Evolutionary conservation across 2,888 invertebrate species (phyloP).

Genomic region (Apocheima hispidaria): DNA sequence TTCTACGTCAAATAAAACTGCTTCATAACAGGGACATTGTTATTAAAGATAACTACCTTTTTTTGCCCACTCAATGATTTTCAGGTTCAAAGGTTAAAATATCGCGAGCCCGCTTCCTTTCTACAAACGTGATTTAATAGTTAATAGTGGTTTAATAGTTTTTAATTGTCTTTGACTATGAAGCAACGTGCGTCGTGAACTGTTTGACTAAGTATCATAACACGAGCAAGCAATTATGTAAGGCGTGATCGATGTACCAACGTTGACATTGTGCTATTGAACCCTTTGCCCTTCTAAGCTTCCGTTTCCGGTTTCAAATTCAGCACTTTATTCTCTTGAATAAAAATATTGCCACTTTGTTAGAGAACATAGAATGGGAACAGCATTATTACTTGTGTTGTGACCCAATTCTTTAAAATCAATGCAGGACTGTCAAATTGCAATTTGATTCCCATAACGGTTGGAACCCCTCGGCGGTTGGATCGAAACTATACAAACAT

Average conservation of each 20-base stretch:
- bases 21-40: too few species aligned
- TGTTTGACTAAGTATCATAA: background rate
- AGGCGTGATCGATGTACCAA: background rate
- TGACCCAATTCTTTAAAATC: slow-evolving; percentile 31
- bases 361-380: slow-evolving; percentile 15
- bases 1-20: too few species aligned
- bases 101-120: too few species aligned
- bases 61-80: too few species aligned
- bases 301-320: slow-evolving; percentile 25
- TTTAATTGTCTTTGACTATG: too few species aligned
- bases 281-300: slow-evolving; percentile 17
- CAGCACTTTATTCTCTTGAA: slow-evolving; percentile 3
- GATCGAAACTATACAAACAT: background rate
- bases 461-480: slow-evolving; percentile 43
- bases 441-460: slow-evolving; percentile 50
- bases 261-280: slow-evolving; percentile 15
- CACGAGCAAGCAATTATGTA: background rate
- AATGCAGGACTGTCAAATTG: slow-evolving; percentile 23
- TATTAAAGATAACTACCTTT: too few species aligned
- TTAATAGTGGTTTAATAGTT: too few species aligned
- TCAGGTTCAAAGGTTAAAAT: too few species aligned
- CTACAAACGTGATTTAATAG: too few species aligned
- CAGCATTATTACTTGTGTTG: slow-evolving; percentile 24
- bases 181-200: background rate
- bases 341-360: slow-evolving; percentile 14